A percentile compares a stretch with the other conserved stretches of the same genome.
phyloP scores from a whole-genome alignment of 1,140 invertebrate genomes.

The Tetramorium alpestre region DNA sequence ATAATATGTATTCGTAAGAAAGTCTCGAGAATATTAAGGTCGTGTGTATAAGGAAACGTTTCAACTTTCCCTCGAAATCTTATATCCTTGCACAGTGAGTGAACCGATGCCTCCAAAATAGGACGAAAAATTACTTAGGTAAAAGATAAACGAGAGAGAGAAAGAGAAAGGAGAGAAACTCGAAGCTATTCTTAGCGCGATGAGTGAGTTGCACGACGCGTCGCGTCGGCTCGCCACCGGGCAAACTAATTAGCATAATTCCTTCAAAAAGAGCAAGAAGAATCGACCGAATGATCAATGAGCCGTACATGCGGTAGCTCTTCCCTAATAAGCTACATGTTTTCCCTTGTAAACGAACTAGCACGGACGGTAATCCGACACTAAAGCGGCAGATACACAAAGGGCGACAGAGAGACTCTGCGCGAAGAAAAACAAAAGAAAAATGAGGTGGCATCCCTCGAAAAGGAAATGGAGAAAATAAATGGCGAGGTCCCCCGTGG shows the following conservation, averaged over 20 bases:
- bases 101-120: constrained; percentile 57
- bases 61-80: constrained; percentile 64
- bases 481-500: background rate
- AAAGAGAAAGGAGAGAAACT: constrained; percentile 24
- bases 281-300: constrained; percentile 11
- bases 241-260: constrained; percentile 46
- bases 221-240: background rate
- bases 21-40: constrained; percentile 63
- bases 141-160: constrained; percentile 23
- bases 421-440: background rate
- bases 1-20: constrained; percentile 35
- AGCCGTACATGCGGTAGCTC: background rate
- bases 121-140: constrained; percentile 50
- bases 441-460: background rate
- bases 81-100: constrained; percentile 35
- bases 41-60: constrained; percentile 12
- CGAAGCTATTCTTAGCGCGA: constrained; percentile 17
- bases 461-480: background rate
- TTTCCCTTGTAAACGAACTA: constrained; percentile 14
- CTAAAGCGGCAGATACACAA: background rate
- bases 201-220: background rate
- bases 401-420: background rate
- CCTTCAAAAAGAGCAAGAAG: constrained; percentile 7
- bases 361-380: background rate
- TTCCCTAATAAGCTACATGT: constrained; percentile 29